Evolutionary conservation across 2,888 invertebrate genomes (phyloP), one percentile per base, ranked within the genome.

Genomic region (Sisyra nigra): DNA sequence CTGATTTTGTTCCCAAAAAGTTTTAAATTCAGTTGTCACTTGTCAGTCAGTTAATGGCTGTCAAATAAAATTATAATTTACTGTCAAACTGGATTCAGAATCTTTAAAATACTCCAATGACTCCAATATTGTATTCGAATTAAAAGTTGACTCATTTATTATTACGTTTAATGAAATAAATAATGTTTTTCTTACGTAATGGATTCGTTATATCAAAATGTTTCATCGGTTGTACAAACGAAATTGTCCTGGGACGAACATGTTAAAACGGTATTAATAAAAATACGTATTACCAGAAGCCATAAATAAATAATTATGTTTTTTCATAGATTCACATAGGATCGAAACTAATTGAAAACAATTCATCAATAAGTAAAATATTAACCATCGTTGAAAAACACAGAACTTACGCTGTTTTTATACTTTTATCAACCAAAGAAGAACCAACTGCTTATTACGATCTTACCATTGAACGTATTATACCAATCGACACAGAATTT

Each of bases 401-500:
- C 47, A 57, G 60, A 15, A 67, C 71, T 10, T 65, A 65, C 56
- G 75, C 70, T 42, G 58, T 75, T 47, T 70, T 74, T 53, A 62
- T 74, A 47, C 64, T 73, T 48, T 62, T 69, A 40, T 66, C 69
- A 6, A 65, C 77, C 44, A 71, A 72, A 54, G 69, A 66, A 53
- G 79, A 80, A 51, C 80, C 84, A 14, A 74, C 72, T 57, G 74
- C 76, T 44, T 76, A 79, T 55, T 78, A 77, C 41, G 87, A 88
- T 63, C 67, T 89, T 51, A 76, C 79, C 10, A 74, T 88, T 53
- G 86, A 87, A 63, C 76, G 77, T 60, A 78, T 83, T 41, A 71
- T 88, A 54, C 83, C 88, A 18, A 74, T 89, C 44, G 81, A 87
- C 64, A 74, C 75, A 53, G 74, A 75, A 54, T 87, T 89, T 60